Conservation (phyloP, 1,140 invertebrate genomes). For the Temnothorax nylanderi region DNA sequence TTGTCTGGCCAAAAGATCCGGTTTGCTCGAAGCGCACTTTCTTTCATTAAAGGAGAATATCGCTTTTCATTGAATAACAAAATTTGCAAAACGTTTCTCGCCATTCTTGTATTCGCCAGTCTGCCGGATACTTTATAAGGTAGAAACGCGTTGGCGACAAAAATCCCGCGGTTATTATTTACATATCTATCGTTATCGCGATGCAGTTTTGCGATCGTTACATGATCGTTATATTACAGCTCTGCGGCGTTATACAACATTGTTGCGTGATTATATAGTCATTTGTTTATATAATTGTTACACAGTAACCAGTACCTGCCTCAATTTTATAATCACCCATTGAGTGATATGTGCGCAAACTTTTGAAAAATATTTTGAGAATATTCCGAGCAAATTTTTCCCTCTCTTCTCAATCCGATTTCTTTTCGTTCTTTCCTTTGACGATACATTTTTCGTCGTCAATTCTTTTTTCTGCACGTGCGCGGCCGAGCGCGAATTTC, state of each 20-base stretch:
- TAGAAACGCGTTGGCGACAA: background rate
- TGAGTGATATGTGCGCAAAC: background rate
- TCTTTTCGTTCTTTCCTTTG: background rate
- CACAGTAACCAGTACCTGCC: constrained; percentile 19
- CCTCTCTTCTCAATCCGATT: background rate
- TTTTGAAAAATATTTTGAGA: constrained; percentile 6
- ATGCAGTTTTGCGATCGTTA: background rate
- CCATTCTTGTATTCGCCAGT: background rate
- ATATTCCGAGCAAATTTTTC: background rate
- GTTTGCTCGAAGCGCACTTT: background rate
- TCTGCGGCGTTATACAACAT: constrained; percentile 29
- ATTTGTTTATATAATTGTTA: constrained; percentile 62
- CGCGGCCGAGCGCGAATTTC: constrained; percentile 34
- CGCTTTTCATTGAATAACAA: background rate
- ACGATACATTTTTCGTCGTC: background rate
- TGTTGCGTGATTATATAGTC: constrained; percentile 43
- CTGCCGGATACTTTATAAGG: background rate
- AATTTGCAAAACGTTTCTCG: background rate
- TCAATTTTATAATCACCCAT: constrained; percentile 6
- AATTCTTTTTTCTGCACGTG: background rate
- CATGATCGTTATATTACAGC: constrained; percentile 41
- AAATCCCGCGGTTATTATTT: constrained; percentile 26
- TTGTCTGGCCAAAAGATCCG: background rate
- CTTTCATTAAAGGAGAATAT: background rate
- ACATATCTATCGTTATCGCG: constrained; percentile 30